Percentiles rank a stretch among this genome's conserved stretches.
phyloP scores from a whole-genome alignment of 2,113 vertebrate genomes.

The Mormoops blainvillei region DNA sequence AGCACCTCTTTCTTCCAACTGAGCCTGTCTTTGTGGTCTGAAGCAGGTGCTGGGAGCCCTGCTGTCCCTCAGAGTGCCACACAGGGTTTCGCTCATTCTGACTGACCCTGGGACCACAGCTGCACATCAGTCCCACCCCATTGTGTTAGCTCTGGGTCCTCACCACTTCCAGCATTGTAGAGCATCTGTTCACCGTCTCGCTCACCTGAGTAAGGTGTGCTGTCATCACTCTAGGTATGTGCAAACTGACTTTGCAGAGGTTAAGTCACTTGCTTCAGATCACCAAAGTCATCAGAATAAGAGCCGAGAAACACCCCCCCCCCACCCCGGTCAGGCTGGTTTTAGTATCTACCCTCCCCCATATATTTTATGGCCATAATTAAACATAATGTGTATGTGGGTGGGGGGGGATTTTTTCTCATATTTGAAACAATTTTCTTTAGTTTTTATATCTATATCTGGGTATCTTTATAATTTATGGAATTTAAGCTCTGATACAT shows the following conservation, averaged over 20 bases:
- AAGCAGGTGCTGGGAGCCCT: accelerated
- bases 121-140: neutral
- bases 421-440: neutral
- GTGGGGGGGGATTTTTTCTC: neutral
- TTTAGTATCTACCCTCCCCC: neutral
- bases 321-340: neutral
- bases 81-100: no score
- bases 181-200: neutral
- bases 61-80: neutral
- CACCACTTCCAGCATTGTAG: accelerated
- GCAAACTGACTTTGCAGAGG: neutral
- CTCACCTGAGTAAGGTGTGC: neutral
- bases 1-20: no score
- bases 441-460: neutral
- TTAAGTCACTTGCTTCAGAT: neutral
- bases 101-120: no score
- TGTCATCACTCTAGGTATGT: neutral
- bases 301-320: neutral
- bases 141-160: neutral
- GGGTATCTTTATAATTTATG: neutral
- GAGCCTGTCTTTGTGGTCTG: neutral
- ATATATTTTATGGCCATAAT: no score
- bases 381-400: no score
- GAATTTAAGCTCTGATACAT: neutral
- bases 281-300: neutral